A percentile compares a stretch with the other conserved stretches of the same genome.
Conservation (phyloP, 1,140 invertebrate species). For the Antheraea mylitta region DNA sequence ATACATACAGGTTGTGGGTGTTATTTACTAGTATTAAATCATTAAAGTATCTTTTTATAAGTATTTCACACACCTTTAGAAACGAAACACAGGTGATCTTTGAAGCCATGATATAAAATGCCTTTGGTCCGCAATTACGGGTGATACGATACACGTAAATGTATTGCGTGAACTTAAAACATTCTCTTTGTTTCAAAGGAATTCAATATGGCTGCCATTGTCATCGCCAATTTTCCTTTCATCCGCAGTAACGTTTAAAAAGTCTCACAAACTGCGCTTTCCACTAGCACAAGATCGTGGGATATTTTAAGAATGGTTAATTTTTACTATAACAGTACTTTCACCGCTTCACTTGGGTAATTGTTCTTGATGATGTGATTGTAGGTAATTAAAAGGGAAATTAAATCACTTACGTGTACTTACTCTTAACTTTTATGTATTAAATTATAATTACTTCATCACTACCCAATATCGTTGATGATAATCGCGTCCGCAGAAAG, state of each 20-base stretch:
- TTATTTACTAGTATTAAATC: no score
- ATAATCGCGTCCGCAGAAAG: no score
- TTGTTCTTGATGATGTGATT: not conserved
- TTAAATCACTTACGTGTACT: not conserved
- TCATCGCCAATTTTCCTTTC: conserved; percentile 5
- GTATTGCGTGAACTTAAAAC: not conserved
- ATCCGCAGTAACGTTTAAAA: not conserved
- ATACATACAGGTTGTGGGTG: no score
- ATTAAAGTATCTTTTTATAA: no score
- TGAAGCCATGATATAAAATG: no score
- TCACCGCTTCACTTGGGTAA: conserved; percentile 4
- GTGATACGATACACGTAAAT: no score
- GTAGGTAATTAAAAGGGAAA: not conserved
- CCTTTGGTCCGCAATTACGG: no score
- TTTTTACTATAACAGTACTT: not conserved
- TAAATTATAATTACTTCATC: no score
- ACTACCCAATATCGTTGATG: no score
- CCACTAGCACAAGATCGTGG: conserved; percentile 4
- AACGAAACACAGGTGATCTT: no score
- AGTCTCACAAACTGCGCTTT: conserved; percentile 8
- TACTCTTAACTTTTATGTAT: not conserved
- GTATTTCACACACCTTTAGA: no score
- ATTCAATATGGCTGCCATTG: conserved; percentile 2
- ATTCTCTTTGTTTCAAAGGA: not conserved
- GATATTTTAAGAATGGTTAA: conserved; percentile 5